Conservation (phyloP, 2,113 vertebrate species). For the Dicerorhinus sumatrensis region DNA sequence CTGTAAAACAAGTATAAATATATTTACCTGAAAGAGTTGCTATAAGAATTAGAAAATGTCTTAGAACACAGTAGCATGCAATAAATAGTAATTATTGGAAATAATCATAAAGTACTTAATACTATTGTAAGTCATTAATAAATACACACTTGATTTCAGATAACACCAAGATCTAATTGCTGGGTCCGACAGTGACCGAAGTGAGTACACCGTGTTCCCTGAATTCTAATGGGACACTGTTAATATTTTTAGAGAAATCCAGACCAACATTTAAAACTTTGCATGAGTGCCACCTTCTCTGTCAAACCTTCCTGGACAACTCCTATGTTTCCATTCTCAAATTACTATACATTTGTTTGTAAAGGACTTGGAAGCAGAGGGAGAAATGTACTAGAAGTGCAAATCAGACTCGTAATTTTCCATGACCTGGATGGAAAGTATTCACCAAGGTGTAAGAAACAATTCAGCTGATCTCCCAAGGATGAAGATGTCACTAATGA, state of each 20-base stretch:
- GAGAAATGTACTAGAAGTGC: not conserved
- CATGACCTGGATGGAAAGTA: slow-evolving; percentile 23
- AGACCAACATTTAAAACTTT: not conserved
- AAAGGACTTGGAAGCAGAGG: not conserved
- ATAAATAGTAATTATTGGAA: not conserved
- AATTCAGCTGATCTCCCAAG: slow-evolving; percentile 41
- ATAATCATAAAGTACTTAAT: not conserved
- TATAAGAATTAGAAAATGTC: not conserved
- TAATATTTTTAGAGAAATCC: not conserved
- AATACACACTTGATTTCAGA: not conserved
- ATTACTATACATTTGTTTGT: not conserved
- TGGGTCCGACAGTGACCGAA: not conserved
- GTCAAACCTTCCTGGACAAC: not conserved
- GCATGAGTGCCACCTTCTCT: not conserved
- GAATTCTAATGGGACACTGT: not conserved
- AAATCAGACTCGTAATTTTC: slow-evolving; percentile 55
- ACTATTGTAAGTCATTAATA: not conserved
- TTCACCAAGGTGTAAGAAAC: not conserved
- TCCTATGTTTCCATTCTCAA: not conserved
- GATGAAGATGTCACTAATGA: slow-evolving; percentile 53
- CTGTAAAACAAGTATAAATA: not conserved
- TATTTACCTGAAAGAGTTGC: not conserved
- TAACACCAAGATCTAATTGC: not conserved
- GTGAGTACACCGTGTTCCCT: not conserved
- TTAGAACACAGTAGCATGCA: not conserved